These are phyloP conservation scores for Loriculus beryllinus DNA, from an alignment of 2,797 vertebrate genomes.

Conservation along the genomic window DNA sequence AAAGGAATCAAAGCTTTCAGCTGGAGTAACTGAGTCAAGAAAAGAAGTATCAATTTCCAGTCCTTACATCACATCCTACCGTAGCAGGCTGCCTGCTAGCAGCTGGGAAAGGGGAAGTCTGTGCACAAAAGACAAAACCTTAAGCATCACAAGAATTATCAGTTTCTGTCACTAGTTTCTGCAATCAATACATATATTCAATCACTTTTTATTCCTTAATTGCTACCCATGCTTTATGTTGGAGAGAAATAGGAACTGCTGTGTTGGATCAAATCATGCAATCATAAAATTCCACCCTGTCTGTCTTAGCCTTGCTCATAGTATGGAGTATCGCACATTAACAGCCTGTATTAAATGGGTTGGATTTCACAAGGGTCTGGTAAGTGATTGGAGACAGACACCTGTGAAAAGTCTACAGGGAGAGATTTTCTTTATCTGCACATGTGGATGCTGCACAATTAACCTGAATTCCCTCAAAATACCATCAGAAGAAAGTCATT, in stretches of 20 bases:
- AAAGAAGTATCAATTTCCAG: slow-evolving; percentile 46
- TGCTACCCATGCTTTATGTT: neutral
- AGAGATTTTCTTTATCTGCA: neutral
- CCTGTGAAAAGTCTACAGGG: neutral
- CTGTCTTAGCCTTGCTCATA: rapidly evolving
- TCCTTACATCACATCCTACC: neutral
- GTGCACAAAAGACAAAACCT: slow-evolving; percentile 1
- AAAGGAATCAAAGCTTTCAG: slow-evolving; percentile 52
- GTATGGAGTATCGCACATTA: neutral
- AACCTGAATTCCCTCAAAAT: neutral
- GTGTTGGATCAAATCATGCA: neutral
- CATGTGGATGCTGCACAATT: neutral
- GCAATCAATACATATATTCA: slow-evolving; percentile 13
- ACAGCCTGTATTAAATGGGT: neutral
- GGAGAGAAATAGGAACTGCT: neutral
- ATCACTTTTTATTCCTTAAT: neutral
- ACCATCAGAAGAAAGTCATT: neutral
- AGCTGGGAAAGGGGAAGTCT: slow-evolving; percentile 27
- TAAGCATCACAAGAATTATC: neutral
- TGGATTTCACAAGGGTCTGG: neutral
- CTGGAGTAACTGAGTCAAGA: slow-evolving; percentile 28
- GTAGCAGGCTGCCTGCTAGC: neutral
- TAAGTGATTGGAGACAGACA: neutral
- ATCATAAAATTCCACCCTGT: neutral
- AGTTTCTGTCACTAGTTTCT: neutral